phyloP scores from a whole-genome alignment of 2,113 vertebrate genomes.

The Eptesicus fuscus region DNA sequence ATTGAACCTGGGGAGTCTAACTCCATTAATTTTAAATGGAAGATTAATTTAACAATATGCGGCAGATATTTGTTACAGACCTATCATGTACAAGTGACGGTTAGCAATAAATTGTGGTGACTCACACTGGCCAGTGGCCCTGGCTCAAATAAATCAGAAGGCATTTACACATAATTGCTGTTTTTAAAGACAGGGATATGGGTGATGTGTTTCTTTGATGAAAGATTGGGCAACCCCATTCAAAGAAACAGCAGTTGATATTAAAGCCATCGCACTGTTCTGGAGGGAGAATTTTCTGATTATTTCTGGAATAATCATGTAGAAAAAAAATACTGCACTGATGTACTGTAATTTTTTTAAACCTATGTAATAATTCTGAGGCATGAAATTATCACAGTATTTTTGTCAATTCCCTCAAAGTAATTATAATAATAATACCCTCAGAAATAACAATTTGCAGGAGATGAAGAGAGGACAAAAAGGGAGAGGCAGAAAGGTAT shows the following conservation, averaged over 20 bases:
- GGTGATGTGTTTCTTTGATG: constrained; percentile 87
- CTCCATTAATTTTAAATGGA: constrained; percentile 99
- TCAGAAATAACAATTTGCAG: constrained; percentile 39
- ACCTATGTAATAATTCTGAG: constrained; percentile 8
- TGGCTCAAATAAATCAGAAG: constrained; percentile 93
- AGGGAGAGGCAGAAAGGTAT: constrained; percentile 2
- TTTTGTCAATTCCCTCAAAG: constrained; percentile 68
- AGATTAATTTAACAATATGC: constrained; percentile 99
- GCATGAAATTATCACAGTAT: constrained; percentile 37
- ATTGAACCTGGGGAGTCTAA: constrained; percentile 99
- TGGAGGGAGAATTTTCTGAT: constrained; percentile 64
- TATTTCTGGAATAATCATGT: constrained; percentile 25
- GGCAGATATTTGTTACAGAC: constrained; percentile 99
- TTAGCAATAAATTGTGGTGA: constrained; percentile 95
- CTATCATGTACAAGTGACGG: constrained; percentile 99
- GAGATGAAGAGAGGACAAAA: constrained; percentile 17
- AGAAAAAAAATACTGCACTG: constrained; percentile 6
- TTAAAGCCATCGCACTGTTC: constrained; percentile 66
- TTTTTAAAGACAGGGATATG: constrained; percentile 91
- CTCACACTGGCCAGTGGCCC: constrained; percentile 89
- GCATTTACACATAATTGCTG: constrained; percentile 93
- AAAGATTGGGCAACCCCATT: constrained; percentile 84
- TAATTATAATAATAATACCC: constrained; percentile 47
- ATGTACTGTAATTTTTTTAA: neutral
- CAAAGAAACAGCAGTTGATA: constrained; percentile 78